Conservation (phyloP, 2,888 invertebrate genomes). For the Plagiodera versicolora region DNA sequence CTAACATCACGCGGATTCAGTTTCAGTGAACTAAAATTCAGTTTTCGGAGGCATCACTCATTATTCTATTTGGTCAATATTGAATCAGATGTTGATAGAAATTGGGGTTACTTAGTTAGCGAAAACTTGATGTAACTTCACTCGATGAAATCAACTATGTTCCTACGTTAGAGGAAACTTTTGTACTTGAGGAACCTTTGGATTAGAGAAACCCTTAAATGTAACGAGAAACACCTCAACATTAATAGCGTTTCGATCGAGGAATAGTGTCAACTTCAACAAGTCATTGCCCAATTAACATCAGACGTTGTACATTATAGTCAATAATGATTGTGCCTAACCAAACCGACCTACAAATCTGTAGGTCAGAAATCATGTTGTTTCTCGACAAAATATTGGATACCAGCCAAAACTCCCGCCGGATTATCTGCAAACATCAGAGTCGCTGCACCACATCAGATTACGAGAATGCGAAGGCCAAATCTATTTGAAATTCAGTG, state of each 20-base stretch:
- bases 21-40: not conserved
- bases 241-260: conserved; percentile 44
- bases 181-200: conserved; percentile 11
- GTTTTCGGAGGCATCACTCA: not conserved
- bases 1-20: not conserved
- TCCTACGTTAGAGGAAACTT: not conserved
- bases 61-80: conserved; percentile 1
- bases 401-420: conserved; percentile 11
- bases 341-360: conserved; percentile 17
- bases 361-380: conserved; percentile 18
- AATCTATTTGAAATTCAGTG: no score
- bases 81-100: not conserved
- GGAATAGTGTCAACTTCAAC: conserved; percentile 40
- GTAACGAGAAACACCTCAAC: conserved; percentile 19
- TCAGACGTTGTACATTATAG: conserved; percentile 47
- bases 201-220: conserved; percentile 11
- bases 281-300: conserved; percentile 46
- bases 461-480: not conserved
- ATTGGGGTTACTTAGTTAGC: not conserved
- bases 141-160: not conserved
- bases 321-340: conserved; percentile 42
- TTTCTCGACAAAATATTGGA: conserved; percentile 17
- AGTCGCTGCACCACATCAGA: not conserved
- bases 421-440: not conserved
- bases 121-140: not conserved